Evolutionary conservation across 2,888 invertebrate genomes (phyloP).

Genomic region (Synanthedon vespiformis): DNA sequence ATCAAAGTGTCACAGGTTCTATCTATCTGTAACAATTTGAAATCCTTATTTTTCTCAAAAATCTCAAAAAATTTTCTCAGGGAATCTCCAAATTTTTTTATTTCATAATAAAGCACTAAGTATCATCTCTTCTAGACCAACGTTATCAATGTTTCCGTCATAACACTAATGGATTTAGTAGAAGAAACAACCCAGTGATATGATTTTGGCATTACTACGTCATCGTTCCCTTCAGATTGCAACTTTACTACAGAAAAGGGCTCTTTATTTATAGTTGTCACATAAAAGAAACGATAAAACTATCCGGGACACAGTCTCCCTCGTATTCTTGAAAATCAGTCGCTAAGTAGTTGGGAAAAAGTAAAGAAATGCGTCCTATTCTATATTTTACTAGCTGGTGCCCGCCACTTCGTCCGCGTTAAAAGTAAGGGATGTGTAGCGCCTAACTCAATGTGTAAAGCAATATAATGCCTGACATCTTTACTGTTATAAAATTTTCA

Average conservation of each 20-base stretch:
- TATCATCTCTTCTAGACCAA: constrained; percentile 14
- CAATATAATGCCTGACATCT: no score
- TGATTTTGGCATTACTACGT: constrained; percentile 24
- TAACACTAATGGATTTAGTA: constrained; percentile 45
- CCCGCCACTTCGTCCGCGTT: no score
- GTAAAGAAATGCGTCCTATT: no score
- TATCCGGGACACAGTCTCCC: background rate
- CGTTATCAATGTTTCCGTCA: constrained; percentile 17
- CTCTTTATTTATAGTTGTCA: constrained; percentile 25
- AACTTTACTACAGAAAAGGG: constrained; percentile 20
- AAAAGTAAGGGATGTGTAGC: no score
- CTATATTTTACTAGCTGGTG: no score
- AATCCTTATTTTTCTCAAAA: no score
- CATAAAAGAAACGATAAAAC: constrained; percentile 29
- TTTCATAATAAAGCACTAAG: background rate
- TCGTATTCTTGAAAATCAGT: no score
- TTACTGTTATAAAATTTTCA: no score
- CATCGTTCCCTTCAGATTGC: constrained; percentile 21
- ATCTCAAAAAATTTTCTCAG: background rate
- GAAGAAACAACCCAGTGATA: constrained; percentile 34
- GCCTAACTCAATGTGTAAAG: no score
- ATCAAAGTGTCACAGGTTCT: no score
- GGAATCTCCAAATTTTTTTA: background rate
- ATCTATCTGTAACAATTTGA: background rate
- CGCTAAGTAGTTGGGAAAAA: no score